Base-by-base conservation (phyloP, 64 coral and sea anemone species). In the Porites australiensis region DNA sequence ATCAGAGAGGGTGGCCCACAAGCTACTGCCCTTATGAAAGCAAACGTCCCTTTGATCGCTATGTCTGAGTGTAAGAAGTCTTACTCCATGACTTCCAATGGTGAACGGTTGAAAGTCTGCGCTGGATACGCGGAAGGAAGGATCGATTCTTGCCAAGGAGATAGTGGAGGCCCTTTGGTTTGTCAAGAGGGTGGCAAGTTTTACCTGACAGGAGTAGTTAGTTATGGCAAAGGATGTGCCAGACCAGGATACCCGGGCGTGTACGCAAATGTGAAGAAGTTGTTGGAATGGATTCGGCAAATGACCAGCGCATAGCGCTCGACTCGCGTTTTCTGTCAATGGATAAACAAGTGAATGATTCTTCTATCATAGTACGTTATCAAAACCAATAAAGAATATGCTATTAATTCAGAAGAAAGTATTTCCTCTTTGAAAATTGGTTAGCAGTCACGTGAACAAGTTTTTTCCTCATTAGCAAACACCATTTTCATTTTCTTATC, bases 121-220 rank as follows among this genome's bases (percentile, higher is more conserved):
- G 86, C 70, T 10, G 86, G 69, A 53, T 60, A 75, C 16, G 68
- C 47, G 2, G 10, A 37, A 37, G 54, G 86, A 45, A 48, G 45
- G 8, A 57, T 60, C 7, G 86, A 88, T 72, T 12, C 86, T 6
- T 75, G 86, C n/a, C 86, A 88, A 22, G 86, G 86, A 60, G 86
- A 88, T 59, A 59, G 21, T 12, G 86, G 86, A 59, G 86, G 86
- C 4, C 86, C 86, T 53, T 59, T 88, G 86, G 86, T 75, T 4
- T 75, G 86, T 71, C 21, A 70, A 45, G 46, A 88, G 4, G 16
- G 47, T 37, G 86, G 86, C 0, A 70, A 74, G 52, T 72, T 48
- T 23, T 72, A 75, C 67, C 27, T 88, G 10, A 43, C 68, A 7
- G 86, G 86, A 6, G 86, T 88, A 27, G 86, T 88, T 14, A 75